These are phyloP conservation scores for Glandiceps talaboti DNA, from an alignment of 53 echinoderm and acorn worm species.

Conservation along the genomic window DNA sequence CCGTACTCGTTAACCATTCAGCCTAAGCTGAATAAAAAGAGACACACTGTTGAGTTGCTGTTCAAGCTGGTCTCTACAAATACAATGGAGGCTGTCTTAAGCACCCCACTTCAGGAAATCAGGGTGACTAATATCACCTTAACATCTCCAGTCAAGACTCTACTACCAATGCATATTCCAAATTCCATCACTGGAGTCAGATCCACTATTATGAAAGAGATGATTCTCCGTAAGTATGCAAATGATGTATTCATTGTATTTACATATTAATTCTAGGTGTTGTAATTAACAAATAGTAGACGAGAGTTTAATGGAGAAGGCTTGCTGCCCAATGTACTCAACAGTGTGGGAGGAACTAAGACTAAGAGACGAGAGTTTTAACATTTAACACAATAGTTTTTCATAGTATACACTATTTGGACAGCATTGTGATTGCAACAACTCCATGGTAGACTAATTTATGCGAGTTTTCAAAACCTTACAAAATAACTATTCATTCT, in stretches of 20 bases:
- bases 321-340: too few relatives aligned
- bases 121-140: constrained; percentile 27
- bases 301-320: too few relatives aligned
- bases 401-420: too few relatives aligned
- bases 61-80: constrained; percentile 21
- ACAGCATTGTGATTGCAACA: too few relatives aligned
- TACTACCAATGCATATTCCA: constrained; percentile 1
- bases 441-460: too few relatives aligned
- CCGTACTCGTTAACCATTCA: neutral
- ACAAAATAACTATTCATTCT: neutral
- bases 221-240: constrained; percentile 16
- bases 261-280: too few relatives aligned
- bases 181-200: neutral
- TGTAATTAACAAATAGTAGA: too few relatives aligned
- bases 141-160: constrained; percentile 2
- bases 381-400: too few relatives aligned
- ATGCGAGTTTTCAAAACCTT: too few relatives aligned
- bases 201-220: constrained; percentile 14
- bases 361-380: too few relatives aligned
- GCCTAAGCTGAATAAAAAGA: neutral
- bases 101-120: constrained; percentile 25
- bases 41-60: neutral
- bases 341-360: too few relatives aligned
- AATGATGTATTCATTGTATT: too few relatives aligned
- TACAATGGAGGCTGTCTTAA: constrained; percentile 19